Percentiles rank a stretch among this genome's conserved stretches.
phyloP scores from a whole-genome alignment of 92 coral and sea anemone species.

The Paramuricea clavata region DNA sequence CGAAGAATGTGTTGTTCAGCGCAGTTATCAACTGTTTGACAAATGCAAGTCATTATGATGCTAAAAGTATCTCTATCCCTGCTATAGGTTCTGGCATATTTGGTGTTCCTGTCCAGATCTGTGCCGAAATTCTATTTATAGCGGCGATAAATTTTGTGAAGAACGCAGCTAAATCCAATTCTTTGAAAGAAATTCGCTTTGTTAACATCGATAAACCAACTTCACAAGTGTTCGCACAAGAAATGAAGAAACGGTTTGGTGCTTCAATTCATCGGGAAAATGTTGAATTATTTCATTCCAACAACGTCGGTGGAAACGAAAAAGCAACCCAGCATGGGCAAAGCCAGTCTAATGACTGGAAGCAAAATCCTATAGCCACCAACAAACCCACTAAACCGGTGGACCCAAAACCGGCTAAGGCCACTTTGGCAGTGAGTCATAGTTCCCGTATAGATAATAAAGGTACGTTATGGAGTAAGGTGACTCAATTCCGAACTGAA shows the following conservation, averaged over 20 bases:
- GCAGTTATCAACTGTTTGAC: constrained; percentile 33
- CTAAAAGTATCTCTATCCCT: constrained; percentile 64
- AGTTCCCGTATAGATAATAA: too few species aligned
- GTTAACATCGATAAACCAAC: constrained; percentile 71
- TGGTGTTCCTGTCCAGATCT: constrained; percentile 76
- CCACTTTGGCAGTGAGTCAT: too few species aligned
- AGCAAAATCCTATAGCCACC: too few species aligned
- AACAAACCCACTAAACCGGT: too few species aligned
- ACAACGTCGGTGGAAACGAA: constrained; percentile 61
- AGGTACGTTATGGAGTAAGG: too few species aligned
- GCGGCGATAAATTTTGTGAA: constrained; percentile 66
- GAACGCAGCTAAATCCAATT: background rate
- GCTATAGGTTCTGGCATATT: constrained; percentile 80
- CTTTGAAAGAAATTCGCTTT: constrained; percentile 74
- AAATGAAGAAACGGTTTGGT: constrained; percentile 65
- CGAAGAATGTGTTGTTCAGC: background rate
- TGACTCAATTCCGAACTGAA: too few species aligned
- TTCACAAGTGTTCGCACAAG: constrained; percentile 68
- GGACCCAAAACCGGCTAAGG: too few species aligned
- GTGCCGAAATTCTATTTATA: constrained; percentile 70
- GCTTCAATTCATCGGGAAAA: background rate
- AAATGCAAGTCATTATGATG: background rate
- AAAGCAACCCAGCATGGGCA: constrained; percentile 51
- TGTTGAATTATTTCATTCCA: constrained; percentile 72
- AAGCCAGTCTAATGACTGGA: constrained; percentile 56